Evolutionary conservation across 2,113 vertebrate genomes (phyloP).

Genomic region (Ctenomys sociabilis): DNA sequence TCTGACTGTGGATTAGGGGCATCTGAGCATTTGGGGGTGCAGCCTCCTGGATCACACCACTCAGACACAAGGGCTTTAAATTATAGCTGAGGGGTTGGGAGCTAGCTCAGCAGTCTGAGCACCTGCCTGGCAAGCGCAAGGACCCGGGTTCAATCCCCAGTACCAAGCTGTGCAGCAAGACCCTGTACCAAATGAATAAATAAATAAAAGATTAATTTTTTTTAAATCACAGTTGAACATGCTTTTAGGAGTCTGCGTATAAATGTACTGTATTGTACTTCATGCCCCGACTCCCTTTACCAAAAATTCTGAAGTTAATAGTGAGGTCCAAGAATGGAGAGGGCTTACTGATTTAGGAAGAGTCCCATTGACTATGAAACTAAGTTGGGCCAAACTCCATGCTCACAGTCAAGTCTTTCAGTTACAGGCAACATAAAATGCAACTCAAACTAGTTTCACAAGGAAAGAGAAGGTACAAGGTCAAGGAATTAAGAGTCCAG

Average conservation of each 20-base stretch:
- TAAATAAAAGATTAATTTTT: too few species aligned
- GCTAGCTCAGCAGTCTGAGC: too few species aligned
- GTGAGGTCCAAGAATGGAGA: not conserved
- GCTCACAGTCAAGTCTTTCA: not conserved
- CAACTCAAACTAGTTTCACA: not conserved
- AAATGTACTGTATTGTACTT: conserved; percentile 64
- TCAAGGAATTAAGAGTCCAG: not conserved
- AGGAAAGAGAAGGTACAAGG: not conserved
- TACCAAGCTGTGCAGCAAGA: too few species aligned
- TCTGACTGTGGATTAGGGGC: not conserved
- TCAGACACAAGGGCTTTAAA: conserved; percentile 55
- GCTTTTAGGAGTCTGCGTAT: conserved; percentile 57
- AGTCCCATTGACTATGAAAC: not conserved
- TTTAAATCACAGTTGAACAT: not conserved
- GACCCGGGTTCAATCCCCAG: too few species aligned
- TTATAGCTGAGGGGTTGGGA: not conserved
- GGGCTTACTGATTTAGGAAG: not conserved
- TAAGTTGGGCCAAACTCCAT: not conserved
- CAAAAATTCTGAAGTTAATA: conserved; percentile 56
- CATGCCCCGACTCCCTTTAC: conserved; percentile 62
- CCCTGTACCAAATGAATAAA: too few species aligned
- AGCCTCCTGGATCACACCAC: not conserved
- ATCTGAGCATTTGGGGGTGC: not conserved
- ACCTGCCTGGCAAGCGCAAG: too few species aligned
- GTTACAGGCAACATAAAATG: not conserved